Evolutionary conservation across 2,888 invertebrate genomes (phyloP), one percentile per base, ranked within the genome.

Genomic region (Brachyptera putata): DNA sequence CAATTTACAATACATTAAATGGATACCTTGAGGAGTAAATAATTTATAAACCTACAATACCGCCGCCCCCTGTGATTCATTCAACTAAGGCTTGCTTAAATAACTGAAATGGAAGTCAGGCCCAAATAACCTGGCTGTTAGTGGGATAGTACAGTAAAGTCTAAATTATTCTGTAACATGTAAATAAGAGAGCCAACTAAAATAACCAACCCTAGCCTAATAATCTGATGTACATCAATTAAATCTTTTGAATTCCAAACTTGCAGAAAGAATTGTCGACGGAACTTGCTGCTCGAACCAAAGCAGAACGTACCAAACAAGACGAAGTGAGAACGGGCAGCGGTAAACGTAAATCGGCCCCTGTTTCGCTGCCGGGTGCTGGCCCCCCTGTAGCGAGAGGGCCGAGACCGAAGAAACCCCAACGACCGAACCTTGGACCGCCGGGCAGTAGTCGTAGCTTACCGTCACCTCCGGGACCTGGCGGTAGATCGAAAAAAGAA

Each of bases 231-330:
- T 34, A 34, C 11, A 34, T 34, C 7, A 9, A 34, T 34, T 34
- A 34, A 34, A 34, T n/a, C n/a, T n/a, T n/a, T n/a, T n/a, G n/a
- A 34, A 34, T 34, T 34, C 34, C 63, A 53, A 57, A 59, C 66
- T 68, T 73, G 37, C 72, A 87, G 86, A 85, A 85, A 71, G 91
- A 91, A 73, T 79, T 91, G 16, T 84, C 87, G 0, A 81, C 83
- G 43, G 89, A 89, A 71, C 70, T 88, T 66, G 86, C 87, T 2
- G 79, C 84, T 21, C 79, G 86, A 60, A 86, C 87, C 46, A 84
- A 86, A 68, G 83, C 85, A 1, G 87, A 87, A 70, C 81, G 87
- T 41, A 84, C 77, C 61, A 87, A 87, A 70, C 84, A 84, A 67
- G 84, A 85, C 64, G 84, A 83, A 69, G 82, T 86, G 1, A 39